Conservation (phyloP, 2,888 invertebrate species). For the Pasiphila rectangulata region DNA sequence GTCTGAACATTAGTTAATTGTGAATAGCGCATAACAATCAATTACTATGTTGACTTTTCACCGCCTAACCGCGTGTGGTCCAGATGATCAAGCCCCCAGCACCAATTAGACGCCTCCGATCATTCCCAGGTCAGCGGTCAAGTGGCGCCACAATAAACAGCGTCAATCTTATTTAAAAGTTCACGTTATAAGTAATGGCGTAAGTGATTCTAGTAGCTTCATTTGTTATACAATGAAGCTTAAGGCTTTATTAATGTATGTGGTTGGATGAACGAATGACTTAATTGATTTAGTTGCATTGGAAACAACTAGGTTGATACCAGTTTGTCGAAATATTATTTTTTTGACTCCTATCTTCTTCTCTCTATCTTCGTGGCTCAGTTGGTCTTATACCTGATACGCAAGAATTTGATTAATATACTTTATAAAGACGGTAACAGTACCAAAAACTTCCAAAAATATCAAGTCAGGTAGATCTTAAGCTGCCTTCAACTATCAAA, state of each 20-base stretch:
- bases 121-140: slow-evolving; percentile 44
- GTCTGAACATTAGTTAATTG: not conserved
- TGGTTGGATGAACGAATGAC: slow-evolving; percentile 15
- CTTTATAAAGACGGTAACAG: too few relatives aligned
- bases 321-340: not conserved
- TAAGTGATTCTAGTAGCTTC: slow-evolving; percentile 25
- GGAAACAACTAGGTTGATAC: not conserved
- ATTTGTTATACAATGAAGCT: slow-evolving; percentile 18
- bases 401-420: too few relatives aligned
- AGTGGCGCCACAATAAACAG: slow-evolving; percentile 43
- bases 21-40: slow-evolving; percentile 20
- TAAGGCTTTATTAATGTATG: slow-evolving; percentile 18
- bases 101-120: slow-evolving; percentile 49
- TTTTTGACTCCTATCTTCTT: too few relatives aligned
- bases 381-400: too few relatives aligned
- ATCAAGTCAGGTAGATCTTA: too few relatives aligned
- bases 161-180: slow-evolving; percentile 54
- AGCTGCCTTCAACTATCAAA: too few relatives aligned
- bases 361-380: too few relatives aligned
- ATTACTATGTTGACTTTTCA: slow-evolving; percentile 60
- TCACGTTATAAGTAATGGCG: slow-evolving; percentile 28
- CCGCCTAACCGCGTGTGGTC: slow-evolving; percentile 59
- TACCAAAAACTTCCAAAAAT: not conserved
- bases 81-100: slow-evolving; percentile 44
- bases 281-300: slow-evolving; percentile 7